A percentile compares a stretch with the other conserved stretches of the same genome.
phyloP scores from a whole-genome alignment of 2,113 vertebrate genomes.

The Micronycteris hirsuta region DNA sequence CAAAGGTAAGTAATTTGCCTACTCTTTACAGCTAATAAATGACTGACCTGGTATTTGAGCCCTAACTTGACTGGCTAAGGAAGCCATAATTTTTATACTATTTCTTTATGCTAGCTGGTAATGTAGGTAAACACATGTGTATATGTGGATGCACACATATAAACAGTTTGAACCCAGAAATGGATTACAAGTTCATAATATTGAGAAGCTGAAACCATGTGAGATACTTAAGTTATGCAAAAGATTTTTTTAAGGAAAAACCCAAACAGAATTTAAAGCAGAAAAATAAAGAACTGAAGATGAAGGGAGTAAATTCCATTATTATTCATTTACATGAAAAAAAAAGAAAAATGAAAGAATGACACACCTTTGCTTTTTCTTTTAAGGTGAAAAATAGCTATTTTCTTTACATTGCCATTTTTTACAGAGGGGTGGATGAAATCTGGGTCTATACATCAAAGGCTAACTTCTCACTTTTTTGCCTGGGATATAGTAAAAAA shows the following conservation, averaged over 20 bases:
- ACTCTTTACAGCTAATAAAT: not conserved
- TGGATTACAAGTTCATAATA: conserved; percentile 31
- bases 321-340: conserved; percentile 11
- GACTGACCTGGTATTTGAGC: not conserved
- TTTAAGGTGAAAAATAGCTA: not conserved
- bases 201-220: not conserved
- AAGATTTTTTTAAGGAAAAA: not conserved
- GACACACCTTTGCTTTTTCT: not conserved
- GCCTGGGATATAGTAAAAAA: not conserved
- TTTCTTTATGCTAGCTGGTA: not conserved
- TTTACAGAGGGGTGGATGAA: not conserved
- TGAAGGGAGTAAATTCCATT: not conserved
- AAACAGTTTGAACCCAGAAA: conserved; percentile 6
- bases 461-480: not conserved
- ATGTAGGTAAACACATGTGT: not conserved
- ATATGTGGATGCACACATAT: not conserved
- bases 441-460: not conserved
- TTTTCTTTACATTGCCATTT: not conserved
- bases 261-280: conserved; percentile 23
- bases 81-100: not conserved
- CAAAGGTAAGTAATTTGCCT: not conserved
- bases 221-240: conserved; percentile 23
- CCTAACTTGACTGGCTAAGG: not conserved
- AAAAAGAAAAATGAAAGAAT: conserved; percentile 1
- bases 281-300: not conserved